Evolutionary conservation across 2,888 invertebrate genomes (phyloP).

Genomic region (Ligdia adustata): DNA sequence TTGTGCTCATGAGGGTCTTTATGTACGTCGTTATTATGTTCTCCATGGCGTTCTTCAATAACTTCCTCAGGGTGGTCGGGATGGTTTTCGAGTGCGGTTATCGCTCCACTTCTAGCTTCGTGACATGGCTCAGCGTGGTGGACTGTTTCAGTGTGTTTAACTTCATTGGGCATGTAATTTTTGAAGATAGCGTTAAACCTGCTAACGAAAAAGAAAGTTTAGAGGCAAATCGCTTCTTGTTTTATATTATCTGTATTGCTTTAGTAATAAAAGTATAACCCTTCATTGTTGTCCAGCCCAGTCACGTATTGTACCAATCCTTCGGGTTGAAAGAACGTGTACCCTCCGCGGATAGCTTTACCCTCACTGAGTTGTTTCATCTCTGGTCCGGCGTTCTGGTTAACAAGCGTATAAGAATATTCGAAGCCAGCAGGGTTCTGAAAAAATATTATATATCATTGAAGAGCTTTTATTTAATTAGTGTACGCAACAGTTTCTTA

Average conservation of each 20-base stretch:
- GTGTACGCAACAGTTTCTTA: too few species aligned
- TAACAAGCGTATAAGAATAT: constrained; percentile 81
- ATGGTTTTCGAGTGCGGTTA: constrained; percentile 35
- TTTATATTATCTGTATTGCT: constrained; percentile 9
- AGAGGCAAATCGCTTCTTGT: constrained; percentile 7
- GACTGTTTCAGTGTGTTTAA: constrained; percentile 21
- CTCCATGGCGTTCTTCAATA: constrained; percentile 8
- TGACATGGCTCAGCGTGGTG: constrained; percentile 37
- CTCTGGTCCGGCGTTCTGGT: constrained; percentile 79
- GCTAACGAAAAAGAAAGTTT: constrained; percentile 23
- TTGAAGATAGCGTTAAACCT: constrained; percentile 75
- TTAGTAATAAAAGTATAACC: constrained; percentile 51
- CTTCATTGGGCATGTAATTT: constrained; percentile 55
- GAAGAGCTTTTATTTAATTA: too few species aligned
- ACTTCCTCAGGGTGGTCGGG: constrained; percentile 16
- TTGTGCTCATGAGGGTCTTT: neutral
- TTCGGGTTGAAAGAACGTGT: constrained; percentile 81
- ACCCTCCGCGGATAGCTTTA: constrained; percentile 78
- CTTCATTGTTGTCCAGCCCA: constrained; percentile 77
- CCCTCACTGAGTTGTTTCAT: constrained; percentile 82
- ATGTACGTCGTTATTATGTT: neutral
- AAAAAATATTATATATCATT: constrained; percentile 17
- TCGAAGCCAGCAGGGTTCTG: constrained; percentile 62
- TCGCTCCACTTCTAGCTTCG: constrained; percentile 54
- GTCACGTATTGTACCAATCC: constrained; percentile 80